Evolutionary conservation across 2,888 invertebrate genomes (phyloP).

Genomic region (Drosophila aldrichi): DNA sequence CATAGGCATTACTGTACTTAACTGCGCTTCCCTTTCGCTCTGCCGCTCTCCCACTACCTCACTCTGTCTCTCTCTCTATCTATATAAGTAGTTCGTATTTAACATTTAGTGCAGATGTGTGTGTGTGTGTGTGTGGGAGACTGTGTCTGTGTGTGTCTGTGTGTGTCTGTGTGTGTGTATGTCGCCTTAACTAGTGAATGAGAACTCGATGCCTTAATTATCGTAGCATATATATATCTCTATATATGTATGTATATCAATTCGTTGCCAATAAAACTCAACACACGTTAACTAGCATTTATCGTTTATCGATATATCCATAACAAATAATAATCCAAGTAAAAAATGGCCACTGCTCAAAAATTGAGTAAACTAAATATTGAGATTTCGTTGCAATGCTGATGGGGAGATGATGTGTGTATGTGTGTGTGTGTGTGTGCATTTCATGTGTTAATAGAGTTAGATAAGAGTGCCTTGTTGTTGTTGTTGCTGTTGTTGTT

Average conservation of each 20-base stretch:
- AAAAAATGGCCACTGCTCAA: slow-evolving; percentile 71
- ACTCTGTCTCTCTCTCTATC: slow-evolving; percentile 17
- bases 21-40: slow-evolving; percentile 11
- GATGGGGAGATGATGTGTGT: slow-evolving; percentile 21
- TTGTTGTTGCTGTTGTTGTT: slow-evolving; percentile 26
- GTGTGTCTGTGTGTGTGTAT: slow-evolving; percentile 35
- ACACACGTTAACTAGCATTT: slow-evolving; percentile 64
- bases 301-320: slow-evolving; percentile 41
- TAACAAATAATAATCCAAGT: slow-evolving; percentile 49
- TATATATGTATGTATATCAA: slow-evolving; percentile 41
- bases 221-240: slow-evolving; percentile 33
- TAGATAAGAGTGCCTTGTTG: slow-evolving; percentile 37
- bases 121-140: slow-evolving; percentile 31
- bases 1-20: slow-evolving; percentile 53
- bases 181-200: slow-evolving; percentile 57
- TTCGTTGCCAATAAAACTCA: slow-evolving; percentile 78
- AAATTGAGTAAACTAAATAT: slow-evolving; percentile 60
- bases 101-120: slow-evolving; percentile 71
- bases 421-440: slow-evolving; percentile 6
- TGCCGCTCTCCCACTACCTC: background rate
- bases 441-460: slow-evolving; percentile 14
- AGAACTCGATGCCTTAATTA: slow-evolving; percentile 50
- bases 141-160: slow-evolving; percentile 39
- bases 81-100: slow-evolving; percentile 66
- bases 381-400: slow-evolving; percentile 55